These are phyloP conservation scores for Heliornis fulica DNA, from an alignment of 2,113 vertebrate genomes.

Conservation along the genomic window DNA sequence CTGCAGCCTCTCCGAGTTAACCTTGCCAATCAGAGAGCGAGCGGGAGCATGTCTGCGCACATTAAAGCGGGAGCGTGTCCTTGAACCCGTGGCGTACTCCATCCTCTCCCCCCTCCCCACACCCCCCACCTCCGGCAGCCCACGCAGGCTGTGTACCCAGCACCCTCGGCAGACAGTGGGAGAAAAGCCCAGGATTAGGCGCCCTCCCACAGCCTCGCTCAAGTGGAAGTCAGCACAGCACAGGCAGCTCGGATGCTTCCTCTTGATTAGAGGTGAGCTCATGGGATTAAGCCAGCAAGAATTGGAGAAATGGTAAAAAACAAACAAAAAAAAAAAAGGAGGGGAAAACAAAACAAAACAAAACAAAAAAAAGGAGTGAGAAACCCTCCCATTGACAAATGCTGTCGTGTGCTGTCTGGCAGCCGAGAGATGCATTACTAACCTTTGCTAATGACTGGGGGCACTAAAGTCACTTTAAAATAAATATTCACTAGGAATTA, in stretches of 20 bases:
- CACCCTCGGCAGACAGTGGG: neutral
- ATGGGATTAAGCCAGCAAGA: constrained; percentile 59
- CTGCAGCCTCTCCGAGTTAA: constrained; percentile 85
- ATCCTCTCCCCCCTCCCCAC: neutral
- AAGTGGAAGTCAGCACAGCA: constrained; percentile 4
- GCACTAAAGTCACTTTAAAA: constrained; percentile 55
- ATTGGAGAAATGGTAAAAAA: constrained; percentile 51
- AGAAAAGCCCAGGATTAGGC: constrained; percentile 37
- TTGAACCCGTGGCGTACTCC: constrained; percentile 75
- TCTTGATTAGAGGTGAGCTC: constrained; percentile 55
- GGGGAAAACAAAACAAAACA: neutral
- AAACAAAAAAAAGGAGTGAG: neutral
- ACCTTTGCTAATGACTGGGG: constrained; percentile 43
- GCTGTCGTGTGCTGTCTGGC: neutral
- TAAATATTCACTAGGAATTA: constrained; percentile 66
- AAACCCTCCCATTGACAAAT: constrained; percentile 18
- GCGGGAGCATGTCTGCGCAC: constrained; percentile 78
- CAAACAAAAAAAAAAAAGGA: neutral
- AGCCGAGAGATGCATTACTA: constrained; percentile 50
- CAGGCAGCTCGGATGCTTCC: constrained; percentile 32
- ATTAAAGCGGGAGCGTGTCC: constrained; percentile 84
- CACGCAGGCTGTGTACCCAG: neutral
- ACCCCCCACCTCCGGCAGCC: neutral
- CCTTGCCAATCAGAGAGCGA: constrained; percentile 86
- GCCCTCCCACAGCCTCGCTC: constrained; percentile 24